A percentile compares a stretch with the other conserved stretches of the same genome.
phyloP scores from a whole-genome alignment of 1,140 invertebrate species.

The Drosophila busckii region DNA sequence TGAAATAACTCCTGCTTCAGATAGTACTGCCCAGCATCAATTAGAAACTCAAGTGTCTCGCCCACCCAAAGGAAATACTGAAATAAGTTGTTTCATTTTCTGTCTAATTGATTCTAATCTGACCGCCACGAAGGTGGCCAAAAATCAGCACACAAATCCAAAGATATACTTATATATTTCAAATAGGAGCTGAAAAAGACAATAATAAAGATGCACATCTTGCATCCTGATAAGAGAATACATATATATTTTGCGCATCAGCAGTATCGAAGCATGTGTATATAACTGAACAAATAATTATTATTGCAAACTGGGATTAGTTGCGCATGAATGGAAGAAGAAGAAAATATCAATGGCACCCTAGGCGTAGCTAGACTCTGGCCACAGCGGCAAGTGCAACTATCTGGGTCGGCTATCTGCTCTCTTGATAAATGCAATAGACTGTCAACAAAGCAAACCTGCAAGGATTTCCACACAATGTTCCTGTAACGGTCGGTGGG shows the following conservation, averaged over 20 bases:
- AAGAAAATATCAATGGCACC: constrained; percentile 57
- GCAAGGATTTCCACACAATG: constrained; percentile 33
- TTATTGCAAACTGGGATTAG: constrained; percentile 64
- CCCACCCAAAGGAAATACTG: constrained; percentile 28
- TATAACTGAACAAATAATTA: constrained; percentile 46
- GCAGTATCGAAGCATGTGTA: constrained; percentile 32
- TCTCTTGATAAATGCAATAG: constrained; percentile 52
- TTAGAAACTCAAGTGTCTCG: constrained; percentile 33
- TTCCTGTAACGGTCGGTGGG: not conserved
- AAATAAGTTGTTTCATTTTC: constrained; percentile 55
- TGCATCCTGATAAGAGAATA: constrained; percentile 40
- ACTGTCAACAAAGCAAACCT: constrained; percentile 59
- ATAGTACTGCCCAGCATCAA: constrained; percentile 16
- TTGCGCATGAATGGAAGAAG: constrained; percentile 48
- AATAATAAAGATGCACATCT: constrained; percentile 15
- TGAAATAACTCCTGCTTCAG: not conserved
- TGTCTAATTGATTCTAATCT: constrained; percentile 73
- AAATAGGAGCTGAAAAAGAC: constrained; percentile 28
- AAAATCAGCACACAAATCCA: constrained; percentile 66
- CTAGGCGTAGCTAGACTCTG: constrained; percentile 13
- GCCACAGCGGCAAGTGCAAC: not conserved
- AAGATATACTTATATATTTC: constrained; percentile 47
- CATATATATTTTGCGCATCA: constrained; percentile 61
- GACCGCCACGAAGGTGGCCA: constrained; percentile 51
- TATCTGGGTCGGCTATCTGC: constrained; percentile 32